Evolutionary conservation across 2,113 vertebrate genomes (phyloP), one percentile per base, ranked within the genome.

Genomic region (Morone saxatilis): DNA sequence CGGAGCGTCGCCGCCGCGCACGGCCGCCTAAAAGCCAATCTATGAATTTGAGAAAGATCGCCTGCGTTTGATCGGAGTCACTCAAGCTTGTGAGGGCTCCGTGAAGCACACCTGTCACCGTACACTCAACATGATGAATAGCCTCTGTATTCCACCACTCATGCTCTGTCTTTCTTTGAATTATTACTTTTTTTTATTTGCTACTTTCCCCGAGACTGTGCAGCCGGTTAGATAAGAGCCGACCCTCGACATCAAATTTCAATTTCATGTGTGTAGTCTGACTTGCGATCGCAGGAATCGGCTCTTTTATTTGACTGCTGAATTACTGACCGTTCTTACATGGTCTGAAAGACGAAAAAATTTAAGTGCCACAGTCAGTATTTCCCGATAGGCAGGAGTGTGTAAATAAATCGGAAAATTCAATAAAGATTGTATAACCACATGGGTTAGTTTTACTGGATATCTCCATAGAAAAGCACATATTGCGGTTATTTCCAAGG

Each of bases 41-140:
- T 84, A 87, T 93, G 76, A 85, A 93, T 95, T 91, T 91, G 85
- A 93, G 31, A 91, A 87, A 93, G 85, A 90, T 84, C 90, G 84
- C 76, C 80, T 80, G 82, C 56, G 71, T 88, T 81, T 91, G 88
- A 86, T 88, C 59, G 86, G 91, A 93, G 86, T 93, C 90, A 88
- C 80, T 95, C 87, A 87, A 72, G 84, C 91, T 89, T 86, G 80
- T 77, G 86, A 82, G 71, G 45, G 83, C 68, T 83, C 66, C 76
- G 75, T 72, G 76, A 75, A 83, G 71, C 81, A 0, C 71, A 65
- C 48, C 80, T 83, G 87, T 85, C 89, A 73, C 66, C 12, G 63
- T 13, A 20, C 57, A 72, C 80, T 81, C 79, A 43, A 17, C 65
- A 36, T 84, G 88, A 88, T 80, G 82, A 69, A 88, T 71, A 80